These are phyloP conservation scores for Anguilla anguilla DNA, from an alignment of 2,797 vertebrate genomes.

Conservation along the genomic window DNA sequence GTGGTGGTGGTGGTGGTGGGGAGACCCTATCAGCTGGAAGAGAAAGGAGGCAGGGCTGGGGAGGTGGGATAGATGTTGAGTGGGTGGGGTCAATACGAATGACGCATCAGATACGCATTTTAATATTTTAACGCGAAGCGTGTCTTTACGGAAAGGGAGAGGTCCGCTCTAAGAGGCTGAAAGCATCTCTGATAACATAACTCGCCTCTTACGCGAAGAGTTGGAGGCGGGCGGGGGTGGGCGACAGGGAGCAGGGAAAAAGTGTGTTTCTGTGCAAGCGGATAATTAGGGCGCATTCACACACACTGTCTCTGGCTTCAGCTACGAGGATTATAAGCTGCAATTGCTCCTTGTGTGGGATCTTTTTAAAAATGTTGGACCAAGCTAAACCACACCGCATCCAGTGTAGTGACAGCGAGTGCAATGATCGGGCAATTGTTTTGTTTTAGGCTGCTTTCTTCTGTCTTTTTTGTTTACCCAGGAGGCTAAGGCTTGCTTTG, in stretches of 20 bases:
- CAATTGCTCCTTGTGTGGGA: not conserved
- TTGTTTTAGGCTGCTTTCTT: not conserved
- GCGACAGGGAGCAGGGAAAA: not conserved
- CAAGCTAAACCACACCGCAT: not conserved
- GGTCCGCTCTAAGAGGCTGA: not conserved
- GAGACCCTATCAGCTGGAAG: not conserved
- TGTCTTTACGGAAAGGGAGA: not conserved
- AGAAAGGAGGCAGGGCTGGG: not conserved
- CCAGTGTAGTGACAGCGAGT: not conserved
- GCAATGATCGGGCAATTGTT: not conserved
- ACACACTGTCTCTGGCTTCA: not conserved
- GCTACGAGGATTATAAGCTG: not conserved
- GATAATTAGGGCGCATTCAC: constrained; percentile 12
- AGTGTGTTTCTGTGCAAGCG: not conserved
- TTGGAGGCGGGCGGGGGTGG: not conserved
- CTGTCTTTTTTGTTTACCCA: not conserved
- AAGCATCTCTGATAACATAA: constrained; percentile 6
- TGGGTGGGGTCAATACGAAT: not conserved
- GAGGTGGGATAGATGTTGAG: not conserved
- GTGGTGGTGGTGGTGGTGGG: not conserved
- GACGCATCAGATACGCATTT: not conserved
- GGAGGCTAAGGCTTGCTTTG: not conserved
- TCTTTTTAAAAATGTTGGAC: not conserved
- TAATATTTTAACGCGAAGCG: not conserved
- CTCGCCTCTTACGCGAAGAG: not conserved